phyloP scores from a whole-genome alignment of 2,888 invertebrate genomes.

The Hoplodrina ambigua region DNA sequence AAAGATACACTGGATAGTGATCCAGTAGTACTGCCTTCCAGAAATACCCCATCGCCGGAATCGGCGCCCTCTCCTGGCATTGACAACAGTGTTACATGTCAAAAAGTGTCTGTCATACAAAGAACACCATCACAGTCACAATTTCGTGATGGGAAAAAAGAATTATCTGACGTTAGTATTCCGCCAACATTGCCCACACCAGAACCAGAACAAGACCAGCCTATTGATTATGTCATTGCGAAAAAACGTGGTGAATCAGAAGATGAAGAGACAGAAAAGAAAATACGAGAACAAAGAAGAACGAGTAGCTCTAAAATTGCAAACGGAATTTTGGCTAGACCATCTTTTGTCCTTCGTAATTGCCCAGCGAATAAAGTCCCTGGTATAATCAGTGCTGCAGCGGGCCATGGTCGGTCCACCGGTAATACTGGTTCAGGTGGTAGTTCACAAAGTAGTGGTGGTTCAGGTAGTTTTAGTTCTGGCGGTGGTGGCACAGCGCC shows the following conservation, averaged over 20 bases:
- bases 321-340: conserved; percentile 89
- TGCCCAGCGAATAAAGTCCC: conserved; percentile 91
- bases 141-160: conserved; percentile 87
- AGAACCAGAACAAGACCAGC: conserved; percentile 95
- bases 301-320: conserved; percentile 93
- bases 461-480: conserved; percentile 89
- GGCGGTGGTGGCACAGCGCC: conserved; percentile 90
- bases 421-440: conserved; percentile 90
- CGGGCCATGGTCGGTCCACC: conserved; percentile 94
- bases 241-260: conserved; percentile 93
- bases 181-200: conserved; percentile 86
- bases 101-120: conserved; percentile 95
- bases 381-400: conserved; percentile 93
- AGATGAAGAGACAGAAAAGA: conserved; percentile 93
- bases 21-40: conserved; percentile 90
- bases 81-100: conserved; percentile 93
- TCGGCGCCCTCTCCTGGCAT: conserved; percentile 91
- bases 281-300: conserved; percentile 92
- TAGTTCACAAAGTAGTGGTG: conserved; percentile 88
- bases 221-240: conserved; percentile 96
- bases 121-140: conserved; percentile 92
- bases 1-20: conserved; percentile 92
- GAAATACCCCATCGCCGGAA: conserved; percentile 89
- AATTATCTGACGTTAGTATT: conserved; percentile 86
- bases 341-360: conserved; percentile 90